Evolutionary conservation across 1,140 invertebrate genomes (phyloP).

Genomic region (Heterodera schachtii): DNA sequence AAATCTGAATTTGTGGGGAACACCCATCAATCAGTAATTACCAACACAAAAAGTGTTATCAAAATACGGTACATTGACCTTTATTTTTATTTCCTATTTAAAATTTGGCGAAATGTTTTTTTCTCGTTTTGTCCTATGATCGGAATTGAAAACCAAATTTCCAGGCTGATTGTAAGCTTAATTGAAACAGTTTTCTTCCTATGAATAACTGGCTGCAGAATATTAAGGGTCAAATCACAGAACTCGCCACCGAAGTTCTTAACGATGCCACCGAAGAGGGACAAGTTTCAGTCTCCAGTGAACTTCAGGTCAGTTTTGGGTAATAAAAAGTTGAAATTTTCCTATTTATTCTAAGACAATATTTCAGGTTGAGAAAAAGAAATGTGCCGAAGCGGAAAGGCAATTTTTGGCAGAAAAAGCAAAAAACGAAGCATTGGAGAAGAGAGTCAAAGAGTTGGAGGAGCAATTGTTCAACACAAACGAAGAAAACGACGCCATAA

Average conservation of each 20-base stretch:
- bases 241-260: constrained; percentile 41
- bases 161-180: too few species aligned
- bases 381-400: constrained; percentile 38
- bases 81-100: too few species aligned
- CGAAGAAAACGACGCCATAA: constrained; percentile 38
- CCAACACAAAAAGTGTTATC: too few species aligned
- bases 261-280: constrained; percentile 45
- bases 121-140: too few species aligned
- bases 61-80: too few species aligned
- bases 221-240: constrained; percentile 39
- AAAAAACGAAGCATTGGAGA: constrained; percentile 35
- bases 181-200: background rate
- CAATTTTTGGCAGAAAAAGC: constrained; percentile 28
- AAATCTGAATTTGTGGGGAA: too few species aligned
- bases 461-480: constrained; percentile 37
- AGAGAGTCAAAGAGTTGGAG: constrained; percentile 36
- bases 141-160: too few species aligned
- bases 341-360: background rate
- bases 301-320: constrained; percentile 33
- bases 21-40: too few species aligned
- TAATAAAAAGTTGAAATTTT: background rate
- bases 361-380: constrained; percentile 43
- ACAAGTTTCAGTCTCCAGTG: constrained; percentile 39
- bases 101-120: too few species aligned
- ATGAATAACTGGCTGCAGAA: constrained; percentile 46